Percentiles rank a stretch among this genome's conserved stretches.
Conservation (phyloP, 2,888 invertebrate species). For the Acronicta aceris region DNA sequence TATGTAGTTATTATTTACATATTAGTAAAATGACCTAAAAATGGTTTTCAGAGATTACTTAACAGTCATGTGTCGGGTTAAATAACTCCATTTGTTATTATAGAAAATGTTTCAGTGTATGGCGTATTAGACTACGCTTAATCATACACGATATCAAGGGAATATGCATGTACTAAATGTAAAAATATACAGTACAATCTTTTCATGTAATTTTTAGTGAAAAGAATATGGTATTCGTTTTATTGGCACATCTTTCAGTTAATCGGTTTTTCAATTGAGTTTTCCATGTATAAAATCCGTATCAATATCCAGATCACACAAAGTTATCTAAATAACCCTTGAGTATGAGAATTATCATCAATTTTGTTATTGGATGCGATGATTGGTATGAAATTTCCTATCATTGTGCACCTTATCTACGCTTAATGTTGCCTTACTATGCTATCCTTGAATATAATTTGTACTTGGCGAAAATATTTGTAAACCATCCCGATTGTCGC, state of each 20-base stretch:
- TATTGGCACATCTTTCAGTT: not conserved
- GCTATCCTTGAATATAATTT: slow-evolving; percentile 13
- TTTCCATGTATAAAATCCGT: not conserved
- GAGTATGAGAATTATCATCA: not conserved
- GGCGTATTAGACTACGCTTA: slow-evolving; percentile 29
- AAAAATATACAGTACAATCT: too few relatives aligned
- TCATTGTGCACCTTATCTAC: slow-evolving; percentile 5
- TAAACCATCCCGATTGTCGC: not conserved
- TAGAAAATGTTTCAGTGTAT: slow-evolving; percentile 17
- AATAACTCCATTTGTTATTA: slow-evolving; percentile 1
- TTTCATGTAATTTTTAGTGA: not conserved
- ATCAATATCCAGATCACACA: not conserved
- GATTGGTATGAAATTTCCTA: slow-evolving; percentile 1
- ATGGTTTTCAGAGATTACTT: too few relatives aligned
- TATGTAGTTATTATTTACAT: slow-evolving; percentile 8
- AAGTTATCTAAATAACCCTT: not conserved
- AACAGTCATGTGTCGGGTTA: slow-evolving; percentile 3
- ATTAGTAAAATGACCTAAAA: slow-evolving; percentile 5
- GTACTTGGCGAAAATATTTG: slow-evolving; percentile 7
- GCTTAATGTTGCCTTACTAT: not conserved
- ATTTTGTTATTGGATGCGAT: slow-evolving; percentile 4
- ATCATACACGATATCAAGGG: slow-evolving; percentile 4
- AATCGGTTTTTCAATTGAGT: not conserved
- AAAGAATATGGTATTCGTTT: not conserved
- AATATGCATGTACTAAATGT: too few relatives aligned